Conservation (phyloP, 2,113 vertebrate species). For the mouse (Mus musculus) region DNA sequence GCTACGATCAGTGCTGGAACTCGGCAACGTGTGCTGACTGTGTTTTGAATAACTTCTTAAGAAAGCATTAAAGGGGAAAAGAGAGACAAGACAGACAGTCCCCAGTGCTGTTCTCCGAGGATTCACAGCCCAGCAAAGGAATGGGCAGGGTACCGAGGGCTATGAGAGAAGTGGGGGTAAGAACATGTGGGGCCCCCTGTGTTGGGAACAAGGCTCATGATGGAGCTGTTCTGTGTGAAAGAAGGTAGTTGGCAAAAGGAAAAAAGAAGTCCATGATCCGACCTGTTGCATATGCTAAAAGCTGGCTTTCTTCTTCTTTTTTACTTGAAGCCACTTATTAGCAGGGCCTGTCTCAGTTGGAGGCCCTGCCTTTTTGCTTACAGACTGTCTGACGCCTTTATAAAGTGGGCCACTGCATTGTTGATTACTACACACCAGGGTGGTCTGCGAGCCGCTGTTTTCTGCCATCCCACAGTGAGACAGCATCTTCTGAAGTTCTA, state of each 20-base stretch:
- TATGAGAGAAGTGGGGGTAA: background rate
- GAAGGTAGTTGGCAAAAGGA: background rate
- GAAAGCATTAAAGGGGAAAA: background rate
- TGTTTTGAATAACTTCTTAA: background rate
- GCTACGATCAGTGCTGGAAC: background rate
- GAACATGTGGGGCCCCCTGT: background rate
- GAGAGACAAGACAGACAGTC: background rate
- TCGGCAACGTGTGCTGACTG: background rate
- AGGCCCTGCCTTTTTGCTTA: conserved; percentile 77
- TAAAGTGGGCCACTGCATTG: conserved; percentile 76
- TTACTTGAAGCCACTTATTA: conserved; percentile 73
- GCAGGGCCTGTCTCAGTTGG: conserved; percentile 64
- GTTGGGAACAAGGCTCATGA: background rate
- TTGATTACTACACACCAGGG: conserved; percentile 83
- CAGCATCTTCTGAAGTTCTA: conserved; percentile 78
- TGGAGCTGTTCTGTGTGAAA: background rate
- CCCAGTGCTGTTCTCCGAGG: background rate
- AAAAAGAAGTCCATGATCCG: background rate
- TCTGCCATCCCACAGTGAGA: conserved; percentile 76
- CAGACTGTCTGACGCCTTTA: conserved; percentile 81
- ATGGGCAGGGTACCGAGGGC: background rate
- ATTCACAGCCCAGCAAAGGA: background rate
- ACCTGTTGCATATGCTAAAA: conserved; percentile 53
- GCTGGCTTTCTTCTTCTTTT: background rate
- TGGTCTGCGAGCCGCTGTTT: conserved; percentile 74